Percentiles rank a stretch among this genome's conserved stretches.
phyloP scores from a whole-genome alignment of 1,140 invertebrate species.

The Carposina sasakii region DNA sequence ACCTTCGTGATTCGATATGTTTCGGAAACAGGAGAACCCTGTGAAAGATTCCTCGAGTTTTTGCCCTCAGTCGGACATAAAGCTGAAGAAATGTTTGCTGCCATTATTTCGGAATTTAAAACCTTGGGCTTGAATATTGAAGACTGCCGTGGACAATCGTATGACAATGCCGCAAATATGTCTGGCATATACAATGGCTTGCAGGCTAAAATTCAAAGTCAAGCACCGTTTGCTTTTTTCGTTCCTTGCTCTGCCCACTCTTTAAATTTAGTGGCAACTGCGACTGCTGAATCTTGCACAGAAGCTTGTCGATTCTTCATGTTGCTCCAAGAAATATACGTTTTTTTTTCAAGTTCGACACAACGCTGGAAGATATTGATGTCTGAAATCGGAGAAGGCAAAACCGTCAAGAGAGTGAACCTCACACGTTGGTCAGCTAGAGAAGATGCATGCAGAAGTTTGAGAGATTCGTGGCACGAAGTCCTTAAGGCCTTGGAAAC shows the following conservation, averaged over 20 bases:
- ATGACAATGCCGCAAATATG: conserved; percentile 23
- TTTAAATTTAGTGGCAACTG: conserved; percentile 17
- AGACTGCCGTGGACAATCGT: conserved; percentile 15
- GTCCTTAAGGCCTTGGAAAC: conserved; percentile 13
- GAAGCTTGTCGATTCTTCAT: conserved; percentile 14
- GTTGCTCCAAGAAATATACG: no score
- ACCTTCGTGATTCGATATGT: conserved; percentile 17
- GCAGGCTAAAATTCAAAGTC: conserved; percentile 17
- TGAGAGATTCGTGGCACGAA: conserved; percentile 20
- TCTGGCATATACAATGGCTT: conserved; percentile 16
- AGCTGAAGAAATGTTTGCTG: no score
- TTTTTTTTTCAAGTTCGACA: no score
- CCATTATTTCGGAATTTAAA: no score
- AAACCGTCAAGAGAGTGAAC: conserved; percentile 14
- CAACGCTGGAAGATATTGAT: no score
- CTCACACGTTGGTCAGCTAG: conserved; percentile 20
- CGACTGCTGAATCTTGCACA: conserved; percentile 10
- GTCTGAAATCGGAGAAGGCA: no score
- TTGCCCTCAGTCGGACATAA: no score
- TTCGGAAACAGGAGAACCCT: conserved; percentile 4
- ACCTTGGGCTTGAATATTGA: no score
- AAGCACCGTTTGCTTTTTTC: conserved; percentile 5
- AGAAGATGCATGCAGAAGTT: conserved; percentile 19
- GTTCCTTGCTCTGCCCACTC: conserved; percentile 14
- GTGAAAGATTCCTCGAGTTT: conserved; percentile 10